Evolutionary conservation across 2,797 vertebrate species (phyloP).

Genomic region (Siniperca obscura): DNA sequence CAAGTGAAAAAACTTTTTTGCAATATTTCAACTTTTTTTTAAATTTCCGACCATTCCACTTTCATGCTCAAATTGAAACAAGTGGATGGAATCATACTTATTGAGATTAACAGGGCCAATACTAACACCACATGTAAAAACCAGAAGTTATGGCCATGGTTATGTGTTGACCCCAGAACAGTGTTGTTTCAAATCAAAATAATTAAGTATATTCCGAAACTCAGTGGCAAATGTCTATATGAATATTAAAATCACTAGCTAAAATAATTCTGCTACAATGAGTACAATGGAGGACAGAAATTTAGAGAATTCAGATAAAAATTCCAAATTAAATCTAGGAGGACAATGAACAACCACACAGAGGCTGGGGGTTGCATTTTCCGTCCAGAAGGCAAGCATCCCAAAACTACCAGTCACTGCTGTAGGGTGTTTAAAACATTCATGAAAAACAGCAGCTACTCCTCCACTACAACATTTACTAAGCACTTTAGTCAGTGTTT

Average conservation of each 20-base stretch:
- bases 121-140: neutral
- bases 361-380: neutral
- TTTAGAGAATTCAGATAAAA: neutral
- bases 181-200: neutral
- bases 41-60: neutral
- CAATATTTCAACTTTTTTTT: neutral
- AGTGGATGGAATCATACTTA: neutral
- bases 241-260: neutral
- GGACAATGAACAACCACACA: neutral
- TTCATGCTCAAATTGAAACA: neutral
- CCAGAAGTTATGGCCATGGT: neutral
- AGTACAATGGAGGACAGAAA: neutral
- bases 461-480: slow-evolving; percentile 2
- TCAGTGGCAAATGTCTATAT: neutral
- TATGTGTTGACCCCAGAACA: neutral
- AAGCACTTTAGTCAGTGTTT: slow-evolving; percentile 31
- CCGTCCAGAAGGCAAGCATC: neutral
- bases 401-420: slow-evolving; percentile 7
- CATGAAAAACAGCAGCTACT: slow-evolving; percentile 16
- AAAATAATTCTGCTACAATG: neutral
- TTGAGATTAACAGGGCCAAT: neutral
- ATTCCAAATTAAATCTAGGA: neutral
- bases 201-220: neutral
- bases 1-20: neutral
- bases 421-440: slow-evolving; percentile 26